Evolutionary conservation across 2,888 invertebrate species (phyloP), one percentile per base, ranked within the genome.

Genomic region (Drosophila mayaguana): DNA sequence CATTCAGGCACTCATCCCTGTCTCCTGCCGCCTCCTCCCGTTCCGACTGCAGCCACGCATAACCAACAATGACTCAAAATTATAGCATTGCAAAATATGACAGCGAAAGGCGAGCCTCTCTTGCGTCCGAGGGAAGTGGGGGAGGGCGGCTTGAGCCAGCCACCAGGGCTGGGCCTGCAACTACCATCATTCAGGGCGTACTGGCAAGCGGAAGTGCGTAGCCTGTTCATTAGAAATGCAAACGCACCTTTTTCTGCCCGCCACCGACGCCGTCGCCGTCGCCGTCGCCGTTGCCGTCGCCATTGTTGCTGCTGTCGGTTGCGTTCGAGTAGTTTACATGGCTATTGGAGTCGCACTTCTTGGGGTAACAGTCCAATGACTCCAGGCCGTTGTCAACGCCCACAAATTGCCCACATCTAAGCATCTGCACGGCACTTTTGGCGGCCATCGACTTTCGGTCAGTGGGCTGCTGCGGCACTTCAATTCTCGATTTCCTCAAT

Each of bases 181-280:
- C 80, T 59, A 22, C 64, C 87, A 90, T 90, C 88, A 86, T 78
- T 89, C 89, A 86, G 88, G 79, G 77, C 62, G 60, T 64, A 38
- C 63, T 60, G 83, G 83, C 83, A 80, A 80, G 68, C 91, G 90
- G 90, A 90, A 90, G 90, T 90, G 90, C 90, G 90, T 90, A 91
- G 91, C 91, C 85, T 90, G 89, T 89, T 91, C 88, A 91, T 91
- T 90, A 83, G 90, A 87, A 90, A 90, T 90, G 90, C 90, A 90
- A 90, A 91, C 91, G 90, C 91, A 90, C 90, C 90, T 90, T 90
- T 78, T 89, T 84, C 77, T 80, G 78, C 54, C 67, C 55, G 77
- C 38, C 56, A 9, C 43, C 32, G 38, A 34, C 20, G 48, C 34
- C 14, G 9, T 32, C 36, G 34, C 67, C 50, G 77, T 34, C 54